Evolutionary conservation across 2,797 vertebrate genomes (phyloP), one percentile per base, ranked within the genome.

Genomic region (Todus mexicanus): DNA sequence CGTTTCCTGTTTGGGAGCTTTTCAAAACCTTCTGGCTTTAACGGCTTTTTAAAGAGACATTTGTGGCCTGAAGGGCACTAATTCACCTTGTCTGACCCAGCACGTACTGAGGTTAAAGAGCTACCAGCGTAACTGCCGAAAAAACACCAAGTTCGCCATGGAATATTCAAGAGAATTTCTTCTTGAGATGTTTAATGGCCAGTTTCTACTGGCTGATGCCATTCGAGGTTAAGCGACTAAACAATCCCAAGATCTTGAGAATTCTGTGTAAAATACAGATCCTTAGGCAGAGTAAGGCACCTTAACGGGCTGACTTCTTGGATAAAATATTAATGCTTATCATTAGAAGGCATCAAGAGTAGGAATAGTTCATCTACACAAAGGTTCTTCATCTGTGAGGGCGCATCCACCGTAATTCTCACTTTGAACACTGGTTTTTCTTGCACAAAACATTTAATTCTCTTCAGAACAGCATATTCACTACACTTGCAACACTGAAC

Each of bases 1-100:
- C 9, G 90, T 54, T 96, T 96, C 95, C 94, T 94, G 96, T 94
- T 96, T 89, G 90, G 88, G 81, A 95, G 72, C 90, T 94, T 94
- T 94, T 95, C 81, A 90, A 95, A 96, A 89, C 90, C 90, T 90
- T 93, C 86, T 93, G 65, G 82, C 86, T 93, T 90, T 54, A 95
- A 95, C 87, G 84, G 78, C 77, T 93, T 73, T 93, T 84, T 86
- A 57, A 89, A 92, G 56, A 90, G 77, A 87, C 37, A 51, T 85
- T 78, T 85, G 80, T 75, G 33, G 83, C 82, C 79, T 5, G 10
- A 60, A 72, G 66, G 65, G 43, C 76, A 74, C 87, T 38, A 63
- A 45, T 76, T 94, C 88, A 93, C 94, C 91, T 93, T 38, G 87
- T 25, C 42, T 95, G 93, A 92, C 95, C 93, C 57, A 45, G 53